Evolutionary conservation across 2,113 vertebrate genomes (phyloP).

Genomic region (Sander vitreus): DNA sequence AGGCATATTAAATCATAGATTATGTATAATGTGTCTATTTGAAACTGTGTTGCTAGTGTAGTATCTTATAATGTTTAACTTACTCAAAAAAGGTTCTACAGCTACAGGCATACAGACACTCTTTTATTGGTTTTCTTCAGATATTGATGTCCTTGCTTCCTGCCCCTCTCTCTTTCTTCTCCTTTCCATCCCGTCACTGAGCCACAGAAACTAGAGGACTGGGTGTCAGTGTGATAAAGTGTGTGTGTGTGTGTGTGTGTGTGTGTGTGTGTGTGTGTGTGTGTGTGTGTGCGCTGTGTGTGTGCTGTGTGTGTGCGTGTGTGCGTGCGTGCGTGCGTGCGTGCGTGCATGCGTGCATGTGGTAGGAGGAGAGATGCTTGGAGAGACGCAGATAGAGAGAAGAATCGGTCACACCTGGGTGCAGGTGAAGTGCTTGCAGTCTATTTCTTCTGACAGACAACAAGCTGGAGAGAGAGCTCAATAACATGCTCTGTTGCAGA

Average conservation of each 20-base stretch:
- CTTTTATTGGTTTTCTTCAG: slow-evolving; percentile 49
- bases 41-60: background rate
- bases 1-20: background rate
- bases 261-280: slow-evolving; percentile 42
- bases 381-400: slow-evolving; percentile 54
- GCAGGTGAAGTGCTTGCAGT: slow-evolving; percentile 62
- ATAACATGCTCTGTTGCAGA: slow-evolving; percentile 60
- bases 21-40: background rate
- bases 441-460: slow-evolving; percentile 67
- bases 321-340: slow-evolving; percentile 43
- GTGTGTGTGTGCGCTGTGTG: slow-evolving; percentile 42
- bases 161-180: slow-evolving; percentile 22
- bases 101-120: slow-evolving; percentile 9
- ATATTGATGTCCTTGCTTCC: slow-evolving; percentile 58
- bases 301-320: slow-evolving; percentile 48
- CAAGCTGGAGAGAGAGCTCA: slow-evolving; percentile 55
- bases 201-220: slow-evolving; percentile 44
- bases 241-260: slow-evolving; percentile 23
- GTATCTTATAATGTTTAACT: slow-evolving; percentile 6
- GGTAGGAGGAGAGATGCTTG: slow-evolving; percentile 48
- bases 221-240: slow-evolving; percentile 55
- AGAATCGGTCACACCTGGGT: slow-evolving; percentile 66
- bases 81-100: background rate
- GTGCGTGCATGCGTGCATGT: slow-evolving; percentile 1
- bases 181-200: slow-evolving; percentile 34